Percentiles rank a stretch among this genome's conserved stretches.
Evolutionary conservation across 2,888 invertebrate genomes (phyloP).

Genomic region (Acrocyrtus sp.): DNA sequence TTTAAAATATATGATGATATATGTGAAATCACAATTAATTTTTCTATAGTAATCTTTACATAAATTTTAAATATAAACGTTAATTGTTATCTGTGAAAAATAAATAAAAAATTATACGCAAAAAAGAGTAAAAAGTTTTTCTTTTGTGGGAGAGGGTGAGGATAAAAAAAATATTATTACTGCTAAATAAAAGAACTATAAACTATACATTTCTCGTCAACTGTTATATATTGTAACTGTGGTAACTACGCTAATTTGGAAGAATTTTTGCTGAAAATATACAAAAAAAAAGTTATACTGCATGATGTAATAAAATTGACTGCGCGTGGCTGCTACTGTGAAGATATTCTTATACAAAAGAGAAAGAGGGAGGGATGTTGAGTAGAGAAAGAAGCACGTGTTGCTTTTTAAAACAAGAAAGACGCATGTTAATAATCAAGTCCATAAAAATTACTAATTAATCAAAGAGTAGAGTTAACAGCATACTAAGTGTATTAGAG

Average conservation of each 20-base stretch:
- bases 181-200: neutral
- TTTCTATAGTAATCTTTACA: too few species aligned
- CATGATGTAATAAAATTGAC: slow-evolving; percentile 29
- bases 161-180: neutral
- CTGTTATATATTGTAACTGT: slow-evolving; percentile 3
- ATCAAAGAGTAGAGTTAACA: neutral
- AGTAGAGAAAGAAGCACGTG: slow-evolving; percentile 51
- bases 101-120: neutral
- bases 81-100: neutral
- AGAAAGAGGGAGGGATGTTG: slow-evolving; percentile 39
- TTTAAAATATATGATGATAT: too few species aligned
- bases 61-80: too few species aligned
- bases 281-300: slow-evolving; percentile 4
- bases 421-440: slow-evolving; percentile 57
- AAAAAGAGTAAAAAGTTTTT: neutral
- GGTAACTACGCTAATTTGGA: slow-evolving; percentile 31
- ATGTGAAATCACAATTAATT: too few species aligned
- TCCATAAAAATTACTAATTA: slow-evolving; percentile 42
- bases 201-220: neutral
- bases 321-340: slow-evolving; percentile 34
- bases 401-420: slow-evolving; percentile 56
- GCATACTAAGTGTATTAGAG: too few species aligned
- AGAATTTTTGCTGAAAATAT: slow-evolving; percentile 38
- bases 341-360: slow-evolving; percentile 49
- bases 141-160: too few species aligned